Base-by-base conservation (phyloP, 2,888 invertebrate species). In the Cataglyphis cursor region DNA sequence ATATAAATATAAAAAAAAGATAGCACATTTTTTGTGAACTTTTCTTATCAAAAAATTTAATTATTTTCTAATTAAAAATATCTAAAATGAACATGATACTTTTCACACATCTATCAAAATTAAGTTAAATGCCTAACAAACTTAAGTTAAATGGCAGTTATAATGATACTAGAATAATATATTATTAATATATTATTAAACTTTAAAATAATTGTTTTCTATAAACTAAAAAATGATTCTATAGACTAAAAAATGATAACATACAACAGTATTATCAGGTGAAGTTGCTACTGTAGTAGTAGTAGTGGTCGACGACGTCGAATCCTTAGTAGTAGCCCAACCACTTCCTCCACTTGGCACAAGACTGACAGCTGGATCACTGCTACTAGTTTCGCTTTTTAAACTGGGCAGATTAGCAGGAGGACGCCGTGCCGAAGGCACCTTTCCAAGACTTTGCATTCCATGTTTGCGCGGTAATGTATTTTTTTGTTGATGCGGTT, bases 381-480 rank as follows among this genome's bases (percentile, higher is more conserved):
- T 97, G 93, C 97, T 97, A 94, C 96, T 96, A 94, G 97, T 97
- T 96, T 99, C 99, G 95, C 99, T 98, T 97, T 99, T 99, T 96
- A 99, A 96, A 97, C 99, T 99, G 95, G 99, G 99, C 96, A 99
- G 96, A 96, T 99, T 99, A 95, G 98, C 99, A 95, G 99, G 99
- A 96, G 99, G 99, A 95, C 99, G 98, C 96, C 99, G 98, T 95
- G 98, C 98, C 96, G 98, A 98, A 95, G 98, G 98, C 96, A 99
- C 98, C 97, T 99, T 99, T 96, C 99, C 99, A 97, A 99, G 97
- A 96, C 98, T 98, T 98, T 99, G 99, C 98, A 99, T 98, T 97
- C 99, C 99, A 99, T 99, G 99, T 97, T 99, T 99, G 96, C 98
- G 98, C 95, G 97, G 97, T 96, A 97, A 97, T 96, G 97, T 97